These are phyloP conservation scores for Syngnathus acus DNA, from an alignment of 2,797 vertebrate genomes.

Conservation along the genomic window DNA sequence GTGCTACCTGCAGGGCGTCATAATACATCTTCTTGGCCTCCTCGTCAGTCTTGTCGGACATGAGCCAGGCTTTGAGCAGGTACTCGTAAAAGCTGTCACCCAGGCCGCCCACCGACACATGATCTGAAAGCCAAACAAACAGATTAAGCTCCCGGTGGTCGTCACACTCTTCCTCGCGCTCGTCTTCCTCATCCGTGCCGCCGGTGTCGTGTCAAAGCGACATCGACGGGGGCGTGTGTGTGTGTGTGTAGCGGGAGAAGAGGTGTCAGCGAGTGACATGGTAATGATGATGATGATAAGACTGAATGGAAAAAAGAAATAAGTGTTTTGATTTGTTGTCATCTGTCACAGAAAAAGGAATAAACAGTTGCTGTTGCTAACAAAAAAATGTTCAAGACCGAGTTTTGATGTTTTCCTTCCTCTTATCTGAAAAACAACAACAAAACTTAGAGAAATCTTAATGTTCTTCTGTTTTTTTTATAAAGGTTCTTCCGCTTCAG, in stretches of 20 bases:
- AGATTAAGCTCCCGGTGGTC: neutral
- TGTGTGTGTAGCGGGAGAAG: neutral
- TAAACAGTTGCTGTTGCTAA: no score
- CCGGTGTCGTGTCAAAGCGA: neutral
- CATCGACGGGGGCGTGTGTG: neutral
- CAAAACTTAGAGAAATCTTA: no score
- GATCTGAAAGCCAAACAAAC: constrained; percentile 71
- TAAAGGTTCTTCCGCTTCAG: no score
- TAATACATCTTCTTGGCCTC: constrained; percentile 96
- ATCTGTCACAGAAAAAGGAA: neutral
- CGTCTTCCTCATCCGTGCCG: neutral
- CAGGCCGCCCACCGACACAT: constrained; percentile 92
- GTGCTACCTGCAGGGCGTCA: constrained; percentile 86
- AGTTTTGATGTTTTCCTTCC: no score
- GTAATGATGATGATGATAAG: neutral
- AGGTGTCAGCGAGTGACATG: neutral
- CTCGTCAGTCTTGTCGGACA: constrained; percentile 92
- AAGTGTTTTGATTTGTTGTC: neutral
- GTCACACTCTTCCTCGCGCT: neutral
- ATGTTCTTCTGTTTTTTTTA: no score
- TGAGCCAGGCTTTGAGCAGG: constrained; percentile 96
- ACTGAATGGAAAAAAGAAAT: neutral
- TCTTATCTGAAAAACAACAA: no score
- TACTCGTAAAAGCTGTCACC: constrained; percentile 99
- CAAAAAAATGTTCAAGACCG: no score